These are phyloP conservation scores for Pseudocheirus occidentalis DNA, from an alignment of 2,797 vertebrate genomes.

Conservation along the genomic window DNA sequence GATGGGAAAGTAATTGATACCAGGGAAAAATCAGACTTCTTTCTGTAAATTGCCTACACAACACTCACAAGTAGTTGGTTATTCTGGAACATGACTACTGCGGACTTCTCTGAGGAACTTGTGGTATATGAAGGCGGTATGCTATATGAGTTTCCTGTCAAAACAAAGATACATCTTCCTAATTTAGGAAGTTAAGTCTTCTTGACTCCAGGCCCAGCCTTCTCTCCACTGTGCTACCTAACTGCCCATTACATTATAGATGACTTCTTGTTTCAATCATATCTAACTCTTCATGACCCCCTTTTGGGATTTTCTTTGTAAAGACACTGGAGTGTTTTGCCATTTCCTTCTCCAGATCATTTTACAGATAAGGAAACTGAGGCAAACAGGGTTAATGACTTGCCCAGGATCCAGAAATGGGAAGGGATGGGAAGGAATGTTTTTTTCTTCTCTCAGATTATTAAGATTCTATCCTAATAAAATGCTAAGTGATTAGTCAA, in stretches of 20 bases:
- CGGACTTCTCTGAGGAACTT: not conserved
- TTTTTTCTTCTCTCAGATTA: not conserved
- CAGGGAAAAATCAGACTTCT: not conserved
- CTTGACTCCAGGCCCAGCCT: too few relatives aligned
- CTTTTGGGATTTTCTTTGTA: too few relatives aligned
- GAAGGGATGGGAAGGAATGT: not conserved
- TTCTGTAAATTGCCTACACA: not conserved
- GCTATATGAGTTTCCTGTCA: conserved; percentile 10
- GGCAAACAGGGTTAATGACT: too few relatives aligned
- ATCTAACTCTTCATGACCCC: too few relatives aligned
- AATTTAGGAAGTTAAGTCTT: too few relatives aligned
- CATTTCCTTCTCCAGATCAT: too few relatives aligned
- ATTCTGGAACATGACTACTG: not conserved
- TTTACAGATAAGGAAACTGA: too few relatives aligned
- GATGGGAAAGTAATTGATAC: not conserved
- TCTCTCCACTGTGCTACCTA: too few relatives aligned
- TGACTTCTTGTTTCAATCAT: too few relatives aligned
- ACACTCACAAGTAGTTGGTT: not conserved
- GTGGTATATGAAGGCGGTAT: not conserved
- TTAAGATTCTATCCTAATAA: not conserved
- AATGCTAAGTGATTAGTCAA: not conserved
- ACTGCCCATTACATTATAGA: too few relatives aligned
- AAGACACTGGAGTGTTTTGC: too few relatives aligned
- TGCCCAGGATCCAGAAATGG: not conserved
- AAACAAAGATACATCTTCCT: not conserved